Evolutionary conservation across 2,888 invertebrate genomes (phyloP).

Genomic region (Spodoptera exigua): DNA sequence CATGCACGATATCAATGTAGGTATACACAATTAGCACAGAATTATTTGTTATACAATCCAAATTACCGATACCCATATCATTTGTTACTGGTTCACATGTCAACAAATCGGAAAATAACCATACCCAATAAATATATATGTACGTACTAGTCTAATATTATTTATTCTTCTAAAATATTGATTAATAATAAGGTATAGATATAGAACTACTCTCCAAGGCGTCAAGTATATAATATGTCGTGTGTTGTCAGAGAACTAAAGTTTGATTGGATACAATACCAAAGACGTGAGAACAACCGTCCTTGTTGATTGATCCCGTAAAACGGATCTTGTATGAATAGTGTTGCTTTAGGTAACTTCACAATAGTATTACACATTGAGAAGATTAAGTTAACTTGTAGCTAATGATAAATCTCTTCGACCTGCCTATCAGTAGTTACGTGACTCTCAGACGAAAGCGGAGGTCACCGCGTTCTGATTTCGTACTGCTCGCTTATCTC

Average conservation of each 20-base stretch:
- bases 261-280: neutral
- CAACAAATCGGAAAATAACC: neutral
- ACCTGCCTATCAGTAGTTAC: slow-evolving; percentile 65
- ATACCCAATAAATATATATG: neutral
- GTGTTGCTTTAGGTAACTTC: slow-evolving; percentile 13
- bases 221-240: too few species aligned
- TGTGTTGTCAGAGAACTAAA: neutral
- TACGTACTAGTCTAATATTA: neutral
- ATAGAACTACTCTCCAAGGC: too few species aligned
- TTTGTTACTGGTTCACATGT: slow-evolving; percentile 6
- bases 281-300: slow-evolving; percentile 10
- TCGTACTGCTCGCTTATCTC: slow-evolving; percentile 64
- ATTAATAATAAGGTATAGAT: too few species aligned
- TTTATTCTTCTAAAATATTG: too few species aligned
- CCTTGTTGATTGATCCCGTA: slow-evolving; percentile 10
- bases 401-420: slow-evolving; percentile 67
- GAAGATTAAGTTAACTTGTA: slow-evolving; percentile 32
- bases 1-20: slow-evolving; percentile 9
- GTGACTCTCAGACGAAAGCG: slow-evolving; percentile 62
- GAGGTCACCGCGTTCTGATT: slow-evolving; percentile 70
- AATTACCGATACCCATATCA: slow-evolving; percentile 29
- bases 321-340: neutral
- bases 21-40: slow-evolving; percentile 20
- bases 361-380: slow-evolving; percentile 26
- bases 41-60: slow-evolving; percentile 8